Evolutionary conservation across 1,140 invertebrate species (phyloP), one percentile per base, ranked within the genome.

Genomic region (Temnothorax longispinosus): DNA sequence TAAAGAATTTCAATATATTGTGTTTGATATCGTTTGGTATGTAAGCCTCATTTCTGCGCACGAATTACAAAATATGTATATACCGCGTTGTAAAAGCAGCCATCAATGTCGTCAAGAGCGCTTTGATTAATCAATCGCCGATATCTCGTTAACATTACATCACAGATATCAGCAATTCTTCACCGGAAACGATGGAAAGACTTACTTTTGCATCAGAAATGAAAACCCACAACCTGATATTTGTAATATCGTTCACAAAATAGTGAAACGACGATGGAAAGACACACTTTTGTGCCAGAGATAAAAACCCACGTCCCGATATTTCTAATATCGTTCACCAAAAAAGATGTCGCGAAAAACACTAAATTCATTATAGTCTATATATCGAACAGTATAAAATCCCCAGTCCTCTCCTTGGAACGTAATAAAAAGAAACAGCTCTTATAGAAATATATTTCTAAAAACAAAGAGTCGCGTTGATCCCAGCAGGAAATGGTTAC

Each of bases 351-450:
- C 4, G 2, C 38, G 41, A 38, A 69, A 69, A 7, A 47, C 32
- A 5, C 11, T 35, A 5, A 3, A 64, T 3, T 52, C 41, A 35
- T 52, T n/a, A 27, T 27, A n/a, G 8, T n/a, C 52, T 50, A 50
- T 50, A 75, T 50, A 75, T 65, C 54, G 21, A 87, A 87, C 47
- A 74, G 15, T 67, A 76, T 21, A 11, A 76, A 86, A 47, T 18
- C 15, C 32, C 77, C 21, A 69, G 35, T 56, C 21, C 27, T 27
- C 15, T 69, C 47, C 32, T 52, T 81, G n/a, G 10, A 87, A 87
- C 13, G 10, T 67, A 18, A 32, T 18, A 56, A 56, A 67, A 35
- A 35, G 0, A 60, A 58, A 86, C 6, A 71, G 50, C 27, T 27
- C 13, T 67, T 58, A 50, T 21, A 38, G 21, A 18, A 1, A 35